Percentiles rank a stretch among this genome's conserved stretches.
phyloP scores from a whole-genome alignment of 2,113 vertebrate species.

The Delphinus delphis region DNA sequence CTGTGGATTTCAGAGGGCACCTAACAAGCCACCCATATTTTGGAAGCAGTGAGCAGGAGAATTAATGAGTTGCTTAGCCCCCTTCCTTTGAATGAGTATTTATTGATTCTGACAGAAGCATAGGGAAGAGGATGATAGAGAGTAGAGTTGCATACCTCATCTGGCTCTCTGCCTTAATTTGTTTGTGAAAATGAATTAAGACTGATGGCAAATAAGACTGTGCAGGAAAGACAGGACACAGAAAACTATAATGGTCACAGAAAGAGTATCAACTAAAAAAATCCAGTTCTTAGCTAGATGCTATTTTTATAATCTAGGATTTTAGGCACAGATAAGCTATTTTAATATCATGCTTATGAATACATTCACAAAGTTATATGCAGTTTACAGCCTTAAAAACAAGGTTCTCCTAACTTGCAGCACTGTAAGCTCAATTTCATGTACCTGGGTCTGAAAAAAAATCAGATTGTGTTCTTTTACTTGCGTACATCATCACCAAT shows the following conservation, averaged over 20 bases:
- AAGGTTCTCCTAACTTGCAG: constrained; percentile 53
- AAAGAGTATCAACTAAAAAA: constrained; percentile 33
- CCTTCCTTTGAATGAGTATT: constrained; percentile 66
- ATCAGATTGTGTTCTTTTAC: constrained; percentile 71
- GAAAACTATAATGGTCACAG: constrained; percentile 55
- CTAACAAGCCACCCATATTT: constrained; percentile 77
- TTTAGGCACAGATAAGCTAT: constrained; percentile 54
- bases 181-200: constrained; percentile 74
- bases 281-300: constrained; percentile 30
- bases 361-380: constrained; percentile 69
- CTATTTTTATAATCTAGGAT: constrained; percentile 61
- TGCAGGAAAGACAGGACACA: constrained; percentile 62
- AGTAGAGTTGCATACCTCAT: constrained; percentile 71
- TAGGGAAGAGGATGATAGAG: constrained; percentile 74
- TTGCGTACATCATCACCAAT: constrained; percentile 63
- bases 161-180: constrained; percentile 74
- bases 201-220: constrained; percentile 63
- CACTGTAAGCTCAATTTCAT: constrained; percentile 50
- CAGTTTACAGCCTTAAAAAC: constrained; percentile 71
- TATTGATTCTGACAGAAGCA: constrained; percentile 80
- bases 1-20: constrained; percentile 38
- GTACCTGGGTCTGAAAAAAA: constrained; percentile 37
- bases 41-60: constrained; percentile 65
- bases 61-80: constrained; percentile 77
- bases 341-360: constrained; percentile 76